Percentiles rank a stretch among this genome's conserved stretches.
phyloP scores from a whole-genome alignment of 2,888 invertebrate genomes.

The Rhodophaea formosa region DNA sequence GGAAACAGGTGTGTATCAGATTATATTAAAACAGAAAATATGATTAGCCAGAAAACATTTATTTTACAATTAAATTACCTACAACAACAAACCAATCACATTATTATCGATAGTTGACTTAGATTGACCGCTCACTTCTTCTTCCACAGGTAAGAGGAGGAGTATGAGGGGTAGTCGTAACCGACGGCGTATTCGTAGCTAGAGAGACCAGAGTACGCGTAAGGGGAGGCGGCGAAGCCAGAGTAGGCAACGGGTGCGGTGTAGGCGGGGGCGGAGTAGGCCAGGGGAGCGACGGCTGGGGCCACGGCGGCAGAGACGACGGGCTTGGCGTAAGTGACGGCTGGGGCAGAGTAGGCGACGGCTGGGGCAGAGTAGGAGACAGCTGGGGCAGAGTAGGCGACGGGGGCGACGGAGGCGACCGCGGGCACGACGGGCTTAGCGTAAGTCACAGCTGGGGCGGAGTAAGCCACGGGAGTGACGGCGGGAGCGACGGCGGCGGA shows the following conservation, averaged over 20 bases:
- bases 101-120: conserved; percentile 11
- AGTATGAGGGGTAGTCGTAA: conserved; percentile 24
- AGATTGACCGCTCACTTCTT: conserved; percentile 19
- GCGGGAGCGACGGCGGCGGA: conserved; percentile 25
- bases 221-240: conserved; percentile 21
- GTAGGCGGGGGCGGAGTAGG: conserved; percentile 21
- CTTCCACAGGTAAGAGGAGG: conserved; percentile 27
- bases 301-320: conserved; percentile 16
- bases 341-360: conserved; percentile 27
- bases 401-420: conserved; percentile 20
- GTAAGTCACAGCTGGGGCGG: conserved; percentile 5
- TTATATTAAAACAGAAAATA: not conserved
- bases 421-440: conserved; percentile 15
- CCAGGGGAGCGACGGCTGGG: conserved; percentile 25
- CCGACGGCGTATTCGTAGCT: conserved; percentile 20
- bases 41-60: conserved; percentile 17
- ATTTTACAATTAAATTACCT: conserved; percentile 16
- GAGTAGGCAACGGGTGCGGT: conserved; percentile 24
- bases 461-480: conserved; percentile 19
- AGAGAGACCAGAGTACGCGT: conserved; percentile 22
- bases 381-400: conserved; percentile 19
- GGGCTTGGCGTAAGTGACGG: conserved; percentile 23
- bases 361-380: conserved; percentile 17
- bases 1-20: not conserved
- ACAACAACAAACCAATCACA: conserved; percentile 15